A percentile compares a stretch with the other conserved stretches of the same genome.
phyloP scores from a whole-genome alignment of 2,888 invertebrate genomes.

The Dicyrtomina minuta region DNA sequence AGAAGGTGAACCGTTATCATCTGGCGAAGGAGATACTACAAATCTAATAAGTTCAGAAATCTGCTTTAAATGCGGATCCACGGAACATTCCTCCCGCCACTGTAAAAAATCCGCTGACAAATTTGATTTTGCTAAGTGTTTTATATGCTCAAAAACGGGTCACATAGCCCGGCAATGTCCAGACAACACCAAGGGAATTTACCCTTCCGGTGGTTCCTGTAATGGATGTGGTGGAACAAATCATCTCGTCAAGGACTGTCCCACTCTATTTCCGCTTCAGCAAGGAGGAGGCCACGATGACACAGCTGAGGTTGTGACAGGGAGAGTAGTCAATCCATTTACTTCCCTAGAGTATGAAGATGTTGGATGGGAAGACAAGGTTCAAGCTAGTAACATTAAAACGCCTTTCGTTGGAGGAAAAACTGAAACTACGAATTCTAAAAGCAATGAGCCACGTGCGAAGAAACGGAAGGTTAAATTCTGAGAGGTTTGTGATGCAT shows the following conservation, averaged over 20 bases:
- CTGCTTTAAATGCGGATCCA: constrained; percentile 87
- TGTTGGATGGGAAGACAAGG: background rate
- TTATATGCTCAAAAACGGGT: constrained; percentile 82
- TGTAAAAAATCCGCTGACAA: constrained; percentile 60
- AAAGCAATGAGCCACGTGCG: too few relatives aligned
- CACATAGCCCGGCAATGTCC: constrained; percentile 86
- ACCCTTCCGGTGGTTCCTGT: constrained; percentile 81
- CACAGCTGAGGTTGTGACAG: constrained; percentile 31
- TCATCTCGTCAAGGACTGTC: constrained; percentile 80
- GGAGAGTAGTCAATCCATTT: constrained; percentile 42
- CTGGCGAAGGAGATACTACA: background rate
- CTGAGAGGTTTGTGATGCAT: too few relatives aligned
- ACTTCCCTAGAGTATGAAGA: constrained; percentile 46
- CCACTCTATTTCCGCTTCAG: constrained; percentile 57
- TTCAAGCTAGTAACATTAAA: too few relatives aligned
- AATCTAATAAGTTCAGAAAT: constrained; percentile 57
- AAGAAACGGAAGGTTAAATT: too few relatives aligned
- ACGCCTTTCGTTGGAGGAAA: too few relatives aligned
- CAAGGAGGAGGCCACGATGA: constrained; percentile 57
- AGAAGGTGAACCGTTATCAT: background rate
- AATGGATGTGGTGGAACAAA: constrained; percentile 81
- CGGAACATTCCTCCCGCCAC: constrained; percentile 70
- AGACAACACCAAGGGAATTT: constrained; percentile 81
- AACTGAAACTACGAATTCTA: too few relatives aligned
- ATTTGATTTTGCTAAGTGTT: constrained; percentile 81